These are phyloP conservation scores for Keiferia lycopersicella DNA, from an alignment of 2,888 invertebrate genomes.

Conservation along the genomic window DNA sequence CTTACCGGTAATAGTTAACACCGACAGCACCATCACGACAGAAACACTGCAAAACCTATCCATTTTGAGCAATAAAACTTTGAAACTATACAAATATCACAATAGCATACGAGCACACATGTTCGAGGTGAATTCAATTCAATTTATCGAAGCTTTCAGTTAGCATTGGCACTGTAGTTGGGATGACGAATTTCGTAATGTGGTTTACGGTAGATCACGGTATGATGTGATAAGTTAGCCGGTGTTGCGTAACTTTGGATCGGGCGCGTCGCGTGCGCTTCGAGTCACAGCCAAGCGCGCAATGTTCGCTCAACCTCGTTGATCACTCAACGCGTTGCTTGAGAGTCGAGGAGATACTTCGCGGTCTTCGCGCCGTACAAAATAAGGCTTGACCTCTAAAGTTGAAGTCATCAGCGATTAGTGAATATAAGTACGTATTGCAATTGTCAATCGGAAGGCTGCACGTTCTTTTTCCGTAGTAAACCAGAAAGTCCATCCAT, in stretches of 20 bases:
- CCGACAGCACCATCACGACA: constrained; percentile 50
- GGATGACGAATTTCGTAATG: constrained; percentile 63
- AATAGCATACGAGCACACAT: constrained; percentile 56
- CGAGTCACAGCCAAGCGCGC: constrained; percentile 62
- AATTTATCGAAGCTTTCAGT: constrained; percentile 52
- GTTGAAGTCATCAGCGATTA: constrained; percentile 4
- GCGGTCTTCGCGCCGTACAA: constrained; percentile 4
- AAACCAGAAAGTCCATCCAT: no score
- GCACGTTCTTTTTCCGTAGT: no score
- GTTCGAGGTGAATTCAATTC: constrained; percentile 41
- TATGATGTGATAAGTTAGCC: constrained; percentile 48
- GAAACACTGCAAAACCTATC: constrained; percentile 49
- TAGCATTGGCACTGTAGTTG: constrained; percentile 64
- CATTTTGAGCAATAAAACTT: constrained; percentile 46
- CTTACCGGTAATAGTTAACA: constrained; percentile 63
- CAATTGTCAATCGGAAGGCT: no score
- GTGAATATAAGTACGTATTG: background rate
- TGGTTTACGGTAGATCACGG: constrained; percentile 41
- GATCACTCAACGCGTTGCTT: constrained; percentile 28
- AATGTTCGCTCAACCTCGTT: constrained; percentile 55
- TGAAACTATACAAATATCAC: constrained; percentile 53
- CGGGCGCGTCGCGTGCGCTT: constrained; percentile 66
- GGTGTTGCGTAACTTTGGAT: constrained; percentile 50
- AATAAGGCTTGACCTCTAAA: constrained; percentile 35
- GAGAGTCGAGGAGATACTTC: constrained; percentile 2